Base-by-base conservation (phyloP, 1,140 invertebrate species). In the Drosophila fuyamai region DNA sequence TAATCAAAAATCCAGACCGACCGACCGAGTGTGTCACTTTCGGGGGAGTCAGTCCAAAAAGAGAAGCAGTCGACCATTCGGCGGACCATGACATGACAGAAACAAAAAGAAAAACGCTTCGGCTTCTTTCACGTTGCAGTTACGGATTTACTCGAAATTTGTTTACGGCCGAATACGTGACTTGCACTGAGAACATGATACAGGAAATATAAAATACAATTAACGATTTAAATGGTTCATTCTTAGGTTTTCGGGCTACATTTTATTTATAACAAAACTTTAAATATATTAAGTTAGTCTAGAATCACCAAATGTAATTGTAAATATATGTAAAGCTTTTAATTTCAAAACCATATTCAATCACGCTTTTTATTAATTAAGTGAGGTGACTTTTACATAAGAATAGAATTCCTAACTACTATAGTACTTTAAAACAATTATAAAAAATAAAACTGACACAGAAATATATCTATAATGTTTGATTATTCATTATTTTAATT, bases 41-140 rank as follows among this genome's bases (percentile, higher is more conserved):
- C 57, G 81, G 76, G 74, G 80, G 81, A 83, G 78, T 78, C 57
- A 36, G 29, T 36, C 16, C 10, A 48, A 23, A 59, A 58, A 47
- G 27, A 47, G 43, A 47, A 36, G 56, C 56, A 47, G 12, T 65
- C 53, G 40, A 65, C 53, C 57, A 71, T 78, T 67, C 71, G 46
- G 73, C 65, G 46, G 73, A 56, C 78, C 76, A 88, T 88, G 84
- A 88, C 84, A 76, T 72, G 84, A 78, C 84, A 83, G 61, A 88
- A 88, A 75, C 36, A 75, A 66, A 9, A 47, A 48, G 16, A 18
- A 65, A 27, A 65, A 43, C 48, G 44, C 32, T 60, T 53, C 48
- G 53, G 58, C 62, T 57, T 51, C 38, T 67, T 79, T 83, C 50
- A 79, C 76, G 76, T 73, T 72, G 47, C 77, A 79, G 63, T 51